Conservation (phyloP, 2,113 vertebrate species). For the Lutjanus erythropterus region DNA sequence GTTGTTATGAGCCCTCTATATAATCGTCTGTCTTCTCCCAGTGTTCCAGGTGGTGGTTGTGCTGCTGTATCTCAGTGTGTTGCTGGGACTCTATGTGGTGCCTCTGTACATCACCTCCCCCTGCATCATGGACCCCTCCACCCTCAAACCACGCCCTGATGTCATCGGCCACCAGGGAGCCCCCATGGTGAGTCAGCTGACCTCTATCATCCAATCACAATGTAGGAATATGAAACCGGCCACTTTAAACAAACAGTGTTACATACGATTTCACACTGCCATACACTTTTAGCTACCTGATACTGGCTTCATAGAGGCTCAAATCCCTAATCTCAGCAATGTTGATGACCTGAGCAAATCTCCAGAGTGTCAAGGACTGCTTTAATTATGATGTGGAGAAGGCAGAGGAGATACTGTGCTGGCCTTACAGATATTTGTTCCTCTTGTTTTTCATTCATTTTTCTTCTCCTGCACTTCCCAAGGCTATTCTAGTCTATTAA, state of each 20-base stretch:
- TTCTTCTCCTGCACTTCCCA: constrained; percentile 22
- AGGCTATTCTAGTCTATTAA: constrained; percentile 66
- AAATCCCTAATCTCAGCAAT: neutral
- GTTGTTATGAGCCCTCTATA: no score
- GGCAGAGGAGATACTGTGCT: neutral
- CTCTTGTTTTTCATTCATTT: neutral
- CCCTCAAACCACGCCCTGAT: constrained; percentile 88
- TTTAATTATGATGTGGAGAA: neutral
- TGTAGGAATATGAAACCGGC: neutral
- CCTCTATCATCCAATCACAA: neutral
- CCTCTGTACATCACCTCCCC: constrained; percentile 95
- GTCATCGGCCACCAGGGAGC: constrained; percentile 93
- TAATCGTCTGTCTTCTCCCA: constrained; percentile 60
- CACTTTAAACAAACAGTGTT: neutral
- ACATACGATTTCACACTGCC: neutral
- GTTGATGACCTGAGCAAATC: neutral
- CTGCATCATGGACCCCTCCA: constrained; percentile 93
- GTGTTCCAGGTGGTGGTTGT: constrained; percentile 91
- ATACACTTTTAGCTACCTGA: neutral
- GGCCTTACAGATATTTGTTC: neutral
- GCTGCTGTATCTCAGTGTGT: constrained; percentile 88
- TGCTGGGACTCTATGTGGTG: constrained; percentile 91
- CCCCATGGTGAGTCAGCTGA: constrained; percentile 88
- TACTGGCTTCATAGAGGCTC: neutral
- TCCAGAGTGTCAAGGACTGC: neutral